Evolutionary conservation across 2,888 invertebrate species (phyloP), one percentile per base, ranked within the genome.

Genomic region (Labia minor): DNA sequence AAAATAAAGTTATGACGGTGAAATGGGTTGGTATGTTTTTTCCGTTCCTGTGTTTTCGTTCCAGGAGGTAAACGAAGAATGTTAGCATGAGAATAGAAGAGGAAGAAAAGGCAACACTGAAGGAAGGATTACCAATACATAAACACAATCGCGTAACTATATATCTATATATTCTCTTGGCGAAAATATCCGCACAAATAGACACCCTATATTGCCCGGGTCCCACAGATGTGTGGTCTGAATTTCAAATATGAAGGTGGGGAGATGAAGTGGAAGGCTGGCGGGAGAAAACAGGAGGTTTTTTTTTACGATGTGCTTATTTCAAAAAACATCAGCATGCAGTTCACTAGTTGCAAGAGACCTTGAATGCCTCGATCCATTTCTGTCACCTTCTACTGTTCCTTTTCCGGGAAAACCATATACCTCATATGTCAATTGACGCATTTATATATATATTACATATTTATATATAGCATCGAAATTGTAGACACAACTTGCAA

Each of bases 301-400:
- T 61, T 67, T n/a, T 67, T 68, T 68, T 68, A 68, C 68, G 67
- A 68, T 65, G 68, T 67, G 68, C 67, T 68, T 68, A 68, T 68
- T 68, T 68, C 68, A 62, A 49, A 49, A 26, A 49, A 49, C 49
- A 49, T 49, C 49, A 49, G 49, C 49, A 49, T 49, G 49, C 49
- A 49, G 49, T 49, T 49, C 49, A 14, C 49, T 49, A 49, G 49
- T 26, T 26, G 26, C 3, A 26, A 26, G 26, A 26, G 8, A 26
- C n/a, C n/a, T n/a, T n/a, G n/a, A 8, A 26, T 3, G 26, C 8
- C 26, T 3, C 26, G 26, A 26, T 26, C 26, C 26, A 26, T 26
- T 26, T 26, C 26, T 26, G 49, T 49, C 14, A 8, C 14, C 49
- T 49, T 49, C 33, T 33, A 8, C 33, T 33, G 33, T 33, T 33